phyloP scores from a whole-genome alignment of 53 echinoderm and acorn worm genomes.

The Crossaster papposus region DNA sequence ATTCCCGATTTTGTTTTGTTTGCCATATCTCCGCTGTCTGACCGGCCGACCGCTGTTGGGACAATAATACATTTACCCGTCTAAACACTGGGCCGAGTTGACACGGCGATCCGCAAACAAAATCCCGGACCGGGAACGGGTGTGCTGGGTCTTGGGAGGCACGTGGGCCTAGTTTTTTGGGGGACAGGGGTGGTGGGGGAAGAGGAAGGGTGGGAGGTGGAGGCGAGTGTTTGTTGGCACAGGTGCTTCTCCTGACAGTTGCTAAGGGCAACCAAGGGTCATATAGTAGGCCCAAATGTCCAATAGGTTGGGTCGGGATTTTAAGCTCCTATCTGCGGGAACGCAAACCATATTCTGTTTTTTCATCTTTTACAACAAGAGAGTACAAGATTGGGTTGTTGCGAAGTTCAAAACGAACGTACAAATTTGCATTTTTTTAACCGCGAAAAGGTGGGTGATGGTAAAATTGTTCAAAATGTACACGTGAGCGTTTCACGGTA shows the following conservation, averaged over 20 bases:
- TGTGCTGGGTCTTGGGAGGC: conserved; percentile 3
- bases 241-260: conserved; percentile 40
- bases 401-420: too few relatives aligned
- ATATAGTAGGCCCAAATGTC: conserved; percentile 33
- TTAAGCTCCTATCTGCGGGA: neutral
- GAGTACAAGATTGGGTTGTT: too few relatives aligned
- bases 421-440: too few relatives aligned
- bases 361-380: too few relatives aligned
- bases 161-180: conserved; percentile 21
- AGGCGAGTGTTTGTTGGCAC: conserved; percentile 49
- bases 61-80: conserved; percentile 53
- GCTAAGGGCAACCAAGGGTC: conserved; percentile 19
- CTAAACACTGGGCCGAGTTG: conserved; percentile 34
- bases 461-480: neutral
- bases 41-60: conserved; percentile 8
- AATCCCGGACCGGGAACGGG: conserved; percentile 20
- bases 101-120: conserved; percentile 14
- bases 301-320: neutral
- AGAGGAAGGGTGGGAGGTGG: neutral
- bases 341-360: too few relatives aligned
- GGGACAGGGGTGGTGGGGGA: too few relatives aligned
- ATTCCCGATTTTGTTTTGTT: neutral
- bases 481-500: neutral
- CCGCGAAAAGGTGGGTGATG: too few relatives aligned
- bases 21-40: neutral